A percentile compares a stretch with the other conserved stretches of the same genome.
Conservation (phyloP, 53 echinoderm and acorn worm species). For the Patiria pectinifera region DNA sequence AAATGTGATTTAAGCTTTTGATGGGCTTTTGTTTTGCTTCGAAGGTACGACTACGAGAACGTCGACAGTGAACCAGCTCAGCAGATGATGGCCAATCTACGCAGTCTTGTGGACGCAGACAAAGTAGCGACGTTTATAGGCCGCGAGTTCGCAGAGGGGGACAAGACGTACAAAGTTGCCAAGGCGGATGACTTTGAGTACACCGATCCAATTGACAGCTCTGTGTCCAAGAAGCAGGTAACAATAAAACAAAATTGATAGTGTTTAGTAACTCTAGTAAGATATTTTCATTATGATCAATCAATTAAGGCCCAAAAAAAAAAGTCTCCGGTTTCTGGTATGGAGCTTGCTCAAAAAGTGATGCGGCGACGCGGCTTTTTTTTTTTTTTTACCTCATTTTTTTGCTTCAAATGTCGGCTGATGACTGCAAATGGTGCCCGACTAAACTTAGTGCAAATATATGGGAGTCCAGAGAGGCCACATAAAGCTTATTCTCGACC, state of each 20-base stretch:
- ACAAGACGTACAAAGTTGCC: conserved; percentile 82
- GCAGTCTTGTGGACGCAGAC: conserved; percentile 73
- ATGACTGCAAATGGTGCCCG: too few relatives aligned
- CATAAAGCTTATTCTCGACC: too few relatives aligned
- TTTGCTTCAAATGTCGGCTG: too few relatives aligned
- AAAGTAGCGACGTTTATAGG: conserved; percentile 76
- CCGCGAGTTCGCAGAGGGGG: conserved; percentile 72
- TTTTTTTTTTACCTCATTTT: too few relatives aligned
- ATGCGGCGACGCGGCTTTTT: too few relatives aligned
- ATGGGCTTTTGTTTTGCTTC: not conserved
- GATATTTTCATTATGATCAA: not conserved
- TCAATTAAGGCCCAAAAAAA: too few relatives aligned
- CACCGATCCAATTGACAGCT: conserved; percentile 90
- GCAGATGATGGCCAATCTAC: conserved; percentile 87
- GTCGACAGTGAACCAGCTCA: conserved; percentile 86
- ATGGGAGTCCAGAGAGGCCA: too few relatives aligned
- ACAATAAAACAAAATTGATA: not conserved
- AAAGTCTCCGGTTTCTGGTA: too few relatives aligned
- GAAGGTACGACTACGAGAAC: conserved; percentile 93
- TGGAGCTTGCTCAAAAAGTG: too few relatives aligned
- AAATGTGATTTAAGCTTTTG: not conserved
- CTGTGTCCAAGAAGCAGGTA: conserved; percentile 92
- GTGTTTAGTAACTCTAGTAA: not conserved
- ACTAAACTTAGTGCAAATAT: too few relatives aligned
- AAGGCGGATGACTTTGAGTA: conserved; percentile 94